A percentile compares a stretch with the other conserved stretches of the same genome.
Evolutionary conservation across 2,113 vertebrate species (phyloP).

Genomic region (Ia io): DNA sequence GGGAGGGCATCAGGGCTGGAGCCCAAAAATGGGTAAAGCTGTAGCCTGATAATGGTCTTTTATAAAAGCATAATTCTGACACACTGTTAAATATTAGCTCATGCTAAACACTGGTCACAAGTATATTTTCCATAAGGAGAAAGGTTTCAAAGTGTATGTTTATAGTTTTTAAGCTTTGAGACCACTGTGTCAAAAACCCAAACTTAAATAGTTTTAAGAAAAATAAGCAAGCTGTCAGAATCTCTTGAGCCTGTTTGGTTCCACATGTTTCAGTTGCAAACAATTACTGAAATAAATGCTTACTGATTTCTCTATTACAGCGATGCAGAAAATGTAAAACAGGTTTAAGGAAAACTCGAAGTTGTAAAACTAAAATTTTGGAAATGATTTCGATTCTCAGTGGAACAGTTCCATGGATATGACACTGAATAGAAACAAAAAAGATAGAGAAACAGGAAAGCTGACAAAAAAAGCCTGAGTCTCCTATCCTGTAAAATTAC

Average conservation of each 20-base stretch:
- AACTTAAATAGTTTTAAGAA: constrained; percentile 36
- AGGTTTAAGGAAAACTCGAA: constrained; percentile 33
- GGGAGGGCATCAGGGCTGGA: not conserved
- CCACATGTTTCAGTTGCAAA: constrained; percentile 48
- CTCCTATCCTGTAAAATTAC: not conserved
- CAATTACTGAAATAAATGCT: constrained; percentile 47
- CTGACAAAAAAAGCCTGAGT: not conserved
- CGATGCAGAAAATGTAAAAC: constrained; percentile 52
- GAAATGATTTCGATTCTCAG: not conserved
- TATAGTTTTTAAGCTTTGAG: not conserved
- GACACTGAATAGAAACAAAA: not conserved
- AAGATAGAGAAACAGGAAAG: not conserved
- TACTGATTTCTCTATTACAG: constrained; percentile 22
- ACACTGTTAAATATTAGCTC: not conserved
- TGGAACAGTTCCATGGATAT: not conserved
- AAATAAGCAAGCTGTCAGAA: constrained; percentile 56
- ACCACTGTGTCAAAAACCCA: constrained; percentile 35
- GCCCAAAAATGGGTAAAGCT: not conserved
- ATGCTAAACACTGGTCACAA: not conserved
- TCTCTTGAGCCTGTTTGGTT: constrained; percentile 46
- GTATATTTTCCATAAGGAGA: not conserved
- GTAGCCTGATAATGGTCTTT: not conserved
- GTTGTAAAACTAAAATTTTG: constrained; percentile 39
- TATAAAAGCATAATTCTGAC: not conserved
- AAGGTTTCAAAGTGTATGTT: not conserved